phyloP scores from a whole-genome alignment of 2,113 vertebrate species.

The Bombycilla garrulus region DNA sequence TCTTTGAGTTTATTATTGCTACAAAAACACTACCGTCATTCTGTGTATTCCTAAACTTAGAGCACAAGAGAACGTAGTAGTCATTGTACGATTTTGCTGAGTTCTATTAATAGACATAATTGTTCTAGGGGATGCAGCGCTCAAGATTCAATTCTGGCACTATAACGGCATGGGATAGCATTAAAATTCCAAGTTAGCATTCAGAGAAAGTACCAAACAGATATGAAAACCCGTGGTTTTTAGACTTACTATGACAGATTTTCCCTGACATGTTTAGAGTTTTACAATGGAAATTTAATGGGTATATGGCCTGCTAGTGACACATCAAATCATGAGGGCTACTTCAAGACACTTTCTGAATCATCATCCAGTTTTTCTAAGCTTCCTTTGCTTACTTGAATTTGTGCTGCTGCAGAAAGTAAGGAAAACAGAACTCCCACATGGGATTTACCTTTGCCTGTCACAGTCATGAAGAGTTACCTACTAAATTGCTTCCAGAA shows the following conservation, averaged over 20 bases:
- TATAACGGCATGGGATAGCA: neutral
- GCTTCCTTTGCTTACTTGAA: neutral
- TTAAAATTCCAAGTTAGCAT: neutral
- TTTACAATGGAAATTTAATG: neutral
- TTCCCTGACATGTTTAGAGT: neutral
- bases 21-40: neutral
- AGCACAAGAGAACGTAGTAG: neutral
- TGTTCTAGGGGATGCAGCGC: neutral
- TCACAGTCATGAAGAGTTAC: conserved; percentile 11
- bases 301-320: neutral
- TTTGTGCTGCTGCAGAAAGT: neutral
- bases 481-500: conserved; percentile 28
- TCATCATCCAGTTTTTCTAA: neutral
- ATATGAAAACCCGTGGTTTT: neutral
- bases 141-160: neutral
- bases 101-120: neutral
- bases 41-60: neutral
- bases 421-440: neutral
- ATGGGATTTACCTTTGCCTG: conserved; percentile 18
- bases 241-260: neutral
- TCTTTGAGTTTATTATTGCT: neutral
- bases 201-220: neutral
- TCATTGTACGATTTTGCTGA: neutral
- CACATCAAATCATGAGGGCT: neutral
- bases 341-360: neutral